Conservation (phyloP, 2,888 invertebrate genomes). For the Uloborus plumipes region DNA sequence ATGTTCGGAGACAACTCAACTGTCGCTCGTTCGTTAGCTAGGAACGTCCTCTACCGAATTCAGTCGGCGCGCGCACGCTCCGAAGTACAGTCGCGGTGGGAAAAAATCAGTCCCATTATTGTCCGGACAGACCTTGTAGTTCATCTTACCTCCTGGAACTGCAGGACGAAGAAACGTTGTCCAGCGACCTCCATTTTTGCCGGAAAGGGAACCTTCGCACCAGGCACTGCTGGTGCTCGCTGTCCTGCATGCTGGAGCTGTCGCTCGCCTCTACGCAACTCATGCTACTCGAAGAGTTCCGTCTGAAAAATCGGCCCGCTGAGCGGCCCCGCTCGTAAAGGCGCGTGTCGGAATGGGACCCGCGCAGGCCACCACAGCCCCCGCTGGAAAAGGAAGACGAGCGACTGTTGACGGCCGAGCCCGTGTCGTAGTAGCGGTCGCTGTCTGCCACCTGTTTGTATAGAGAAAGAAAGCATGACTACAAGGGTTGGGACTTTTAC, state of each 20-base stretch:
- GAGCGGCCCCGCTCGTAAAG: conserved; percentile 45
- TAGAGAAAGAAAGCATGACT: too few species aligned
- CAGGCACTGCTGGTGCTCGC: conserved; percentile 29
- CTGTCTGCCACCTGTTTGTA: conserved; percentile 64
- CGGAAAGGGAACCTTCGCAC: conserved; percentile 34
- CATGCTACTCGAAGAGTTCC: conserved; percentile 58
- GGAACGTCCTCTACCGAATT: too few species aligned
- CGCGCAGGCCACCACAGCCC: conserved; percentile 42
- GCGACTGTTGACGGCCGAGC: conserved; percentile 56
- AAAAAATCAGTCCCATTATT: too few species aligned
- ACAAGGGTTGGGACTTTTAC: too few species aligned
- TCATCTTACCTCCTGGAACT: conserved; percentile 52
- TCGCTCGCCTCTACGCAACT: conserved; percentile 63
- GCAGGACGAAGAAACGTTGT: conserved; percentile 59
- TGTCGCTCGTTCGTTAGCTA: too few species aligned
- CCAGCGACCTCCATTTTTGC: conserved; percentile 42
- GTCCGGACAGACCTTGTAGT: too few species aligned
- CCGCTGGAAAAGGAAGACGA: conserved; percentile 55
- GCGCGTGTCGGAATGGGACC: conserved; percentile 53
- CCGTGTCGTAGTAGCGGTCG: conserved; percentile 57
- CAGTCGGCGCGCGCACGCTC: too few species aligned
- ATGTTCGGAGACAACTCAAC: too few species aligned
- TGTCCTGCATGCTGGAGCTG: conserved; percentile 61
- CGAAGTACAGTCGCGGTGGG: too few species aligned
- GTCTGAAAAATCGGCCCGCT: conserved; percentile 4